Conservation (phyloP, 2,113 vertebrate species). For the Plestiodon gilberti region DNA sequence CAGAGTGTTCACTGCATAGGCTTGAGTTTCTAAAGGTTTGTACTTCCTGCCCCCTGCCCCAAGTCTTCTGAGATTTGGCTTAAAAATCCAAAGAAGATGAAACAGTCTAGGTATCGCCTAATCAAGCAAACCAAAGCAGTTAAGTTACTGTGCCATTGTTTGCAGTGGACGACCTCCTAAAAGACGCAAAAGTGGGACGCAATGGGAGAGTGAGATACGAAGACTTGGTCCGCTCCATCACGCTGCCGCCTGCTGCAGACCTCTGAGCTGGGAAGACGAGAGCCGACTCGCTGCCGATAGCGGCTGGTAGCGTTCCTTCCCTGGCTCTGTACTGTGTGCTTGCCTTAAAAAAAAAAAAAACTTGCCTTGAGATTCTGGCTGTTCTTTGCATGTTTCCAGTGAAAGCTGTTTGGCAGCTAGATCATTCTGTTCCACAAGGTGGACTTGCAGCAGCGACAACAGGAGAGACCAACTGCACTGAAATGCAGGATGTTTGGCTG, state of each 20-base stretch:
- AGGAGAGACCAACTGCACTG: no score
- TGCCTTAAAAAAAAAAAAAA: conserved; percentile 12
- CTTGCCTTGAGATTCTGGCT: not conserved
- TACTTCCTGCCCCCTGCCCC: not conserved
- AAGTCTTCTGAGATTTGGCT: not conserved
- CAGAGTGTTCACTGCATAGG: not conserved
- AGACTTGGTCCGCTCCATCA: conserved; percentile 84
- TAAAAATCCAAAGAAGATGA: not conserved
- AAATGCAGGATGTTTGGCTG: no score
- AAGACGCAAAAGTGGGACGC: conserved; percentile 81
- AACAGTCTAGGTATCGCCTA: not conserved
- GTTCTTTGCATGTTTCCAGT: accelerated
- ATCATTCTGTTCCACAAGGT: no score
- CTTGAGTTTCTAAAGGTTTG: not conserved
- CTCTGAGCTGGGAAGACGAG: conserved; percentile 69
- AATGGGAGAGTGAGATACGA: conserved; percentile 84
- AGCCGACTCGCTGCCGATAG: accelerated
- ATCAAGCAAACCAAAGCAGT: not conserved
- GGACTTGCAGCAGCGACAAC: conserved; percentile 3
- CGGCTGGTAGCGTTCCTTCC: accelerated
- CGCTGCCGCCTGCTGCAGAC: conserved; percentile 82
- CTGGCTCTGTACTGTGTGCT: not conserved
- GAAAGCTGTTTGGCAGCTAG: not conserved
- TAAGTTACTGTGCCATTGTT: conserved; percentile 26
- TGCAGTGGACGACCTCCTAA: conserved; percentile 90